These are phyloP conservation scores for Sorex araneus DNA, from an alignment of 2,113 vertebrate species.

Conservation along the genomic window DNA sequence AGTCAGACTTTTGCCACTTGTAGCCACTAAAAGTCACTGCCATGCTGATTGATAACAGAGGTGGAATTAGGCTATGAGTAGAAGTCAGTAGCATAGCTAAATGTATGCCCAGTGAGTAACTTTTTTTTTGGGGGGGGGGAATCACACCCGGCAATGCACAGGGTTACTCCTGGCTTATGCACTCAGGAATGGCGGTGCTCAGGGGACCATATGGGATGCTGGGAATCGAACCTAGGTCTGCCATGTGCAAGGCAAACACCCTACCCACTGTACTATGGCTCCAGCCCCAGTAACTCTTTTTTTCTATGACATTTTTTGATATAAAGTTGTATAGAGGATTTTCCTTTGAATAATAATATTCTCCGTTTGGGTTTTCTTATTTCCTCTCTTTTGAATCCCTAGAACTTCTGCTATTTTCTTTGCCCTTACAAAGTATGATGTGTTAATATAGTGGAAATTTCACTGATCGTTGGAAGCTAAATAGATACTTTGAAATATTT, in stretches of 20 bases:
- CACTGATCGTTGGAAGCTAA: conserved; percentile 20
- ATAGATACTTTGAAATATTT: conserved; percentile 62
- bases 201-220: too few relatives aligned
- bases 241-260: too few relatives aligned
- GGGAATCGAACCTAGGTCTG: too few relatives aligned
- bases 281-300: too few relatives aligned
- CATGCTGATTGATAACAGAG: conserved; percentile 23
- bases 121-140: conserved; percentile 60
- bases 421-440: conserved; percentile 15
- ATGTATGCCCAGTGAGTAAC: background rate
- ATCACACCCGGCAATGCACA: too few relatives aligned
- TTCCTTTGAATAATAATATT: conserved; percentile 55
- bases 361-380: background rate
- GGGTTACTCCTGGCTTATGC: too few relatives aligned
- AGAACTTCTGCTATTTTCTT: conserved; percentile 20
- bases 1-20: too few relatives aligned
- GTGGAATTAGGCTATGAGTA: conserved; percentile 42
- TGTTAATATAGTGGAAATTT: conserved; percentile 23
- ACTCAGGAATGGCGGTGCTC: too few relatives aligned
- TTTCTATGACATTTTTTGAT: too few relatives aligned
- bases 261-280: too few relatives aligned
- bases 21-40: conserved; percentile 5
- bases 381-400: conserved; percentile 11
- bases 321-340: conserved; percentile 17
- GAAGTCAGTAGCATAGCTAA: conserved; percentile 41